A percentile compares a stretch with the other conserved stretches of the same genome.
Evolutionary conservation across 2,797 vertebrate species (phyloP).

Genomic region (Chloroceryle amazona): DNA sequence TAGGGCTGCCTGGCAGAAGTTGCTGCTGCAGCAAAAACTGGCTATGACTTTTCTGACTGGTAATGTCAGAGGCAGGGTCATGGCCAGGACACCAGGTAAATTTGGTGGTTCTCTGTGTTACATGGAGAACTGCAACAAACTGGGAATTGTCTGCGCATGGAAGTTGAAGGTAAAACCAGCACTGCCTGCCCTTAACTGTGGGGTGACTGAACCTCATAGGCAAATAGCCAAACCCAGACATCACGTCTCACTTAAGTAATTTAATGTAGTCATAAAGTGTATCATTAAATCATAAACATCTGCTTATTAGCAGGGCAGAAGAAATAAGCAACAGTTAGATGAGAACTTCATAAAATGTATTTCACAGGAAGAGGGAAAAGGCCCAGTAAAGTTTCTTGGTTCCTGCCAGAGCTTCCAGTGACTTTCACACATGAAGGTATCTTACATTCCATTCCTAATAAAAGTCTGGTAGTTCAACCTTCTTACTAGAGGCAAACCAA

Average conservation of each 20-base stretch:
- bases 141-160: neutral
- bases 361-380: neutral
- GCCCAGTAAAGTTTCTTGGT: neutral
- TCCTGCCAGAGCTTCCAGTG: neutral
- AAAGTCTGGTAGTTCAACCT: neutral
- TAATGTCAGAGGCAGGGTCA: neutral
- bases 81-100: neutral
- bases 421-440: neutral
- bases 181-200: neutral
- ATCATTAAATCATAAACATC: neutral
- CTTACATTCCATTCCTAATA: neutral
- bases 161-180: neutral
- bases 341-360: neutral
- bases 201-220: neutral
- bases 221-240: slow-evolving; percentile 20
- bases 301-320: neutral
- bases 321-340: neutral
- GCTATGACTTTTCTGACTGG: neutral
- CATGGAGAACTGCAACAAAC: neutral
- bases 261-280: neutral
- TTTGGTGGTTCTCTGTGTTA: neutral
- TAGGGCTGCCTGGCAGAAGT: neutral
- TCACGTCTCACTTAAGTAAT: neutral
- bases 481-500: neutral
- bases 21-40: neutral